phyloP scores from a whole-genome alignment of 2,797 vertebrate species.

The Lerista edwardsae region DNA sequence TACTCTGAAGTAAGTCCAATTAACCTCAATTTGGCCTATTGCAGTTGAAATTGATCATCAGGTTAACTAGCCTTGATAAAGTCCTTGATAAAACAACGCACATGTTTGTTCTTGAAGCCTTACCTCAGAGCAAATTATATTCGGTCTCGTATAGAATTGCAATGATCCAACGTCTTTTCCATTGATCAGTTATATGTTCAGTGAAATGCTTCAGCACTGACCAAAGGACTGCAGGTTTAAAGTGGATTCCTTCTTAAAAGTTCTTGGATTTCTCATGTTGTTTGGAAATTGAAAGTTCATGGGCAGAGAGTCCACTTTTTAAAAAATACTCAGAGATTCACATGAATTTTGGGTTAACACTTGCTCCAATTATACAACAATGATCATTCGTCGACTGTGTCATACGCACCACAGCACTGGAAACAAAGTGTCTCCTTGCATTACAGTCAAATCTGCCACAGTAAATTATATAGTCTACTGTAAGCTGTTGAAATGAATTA shows the following conservation, averaged over 20 bases:
- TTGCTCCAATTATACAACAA: neutral
- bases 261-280: slow-evolving; percentile 2
- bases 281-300: neutral
- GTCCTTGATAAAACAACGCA: neutral
- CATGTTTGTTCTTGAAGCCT: neutral
- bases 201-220: slow-evolving; percentile 1
- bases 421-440: neutral
- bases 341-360: neutral
- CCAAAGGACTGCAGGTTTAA: neutral
- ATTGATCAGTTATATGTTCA: neutral
- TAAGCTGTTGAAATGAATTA: neutral
- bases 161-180: neutral
- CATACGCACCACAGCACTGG: neutral
- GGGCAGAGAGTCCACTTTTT: neutral
- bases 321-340: neutral
- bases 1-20: no score
- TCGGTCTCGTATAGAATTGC: neutral
- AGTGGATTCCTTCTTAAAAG: neutral
- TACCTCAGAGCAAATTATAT: neutral
- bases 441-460: slow-evolving; percentile 5
- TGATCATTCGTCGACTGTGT: neutral
- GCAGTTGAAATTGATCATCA: no score
- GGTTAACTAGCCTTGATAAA: no score
- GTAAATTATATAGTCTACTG: neutral
- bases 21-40: no score